Evolutionary conservation across 2,113 vertebrate species (phyloP).

Genomic region (Engraulis encrasicolus): DNA sequence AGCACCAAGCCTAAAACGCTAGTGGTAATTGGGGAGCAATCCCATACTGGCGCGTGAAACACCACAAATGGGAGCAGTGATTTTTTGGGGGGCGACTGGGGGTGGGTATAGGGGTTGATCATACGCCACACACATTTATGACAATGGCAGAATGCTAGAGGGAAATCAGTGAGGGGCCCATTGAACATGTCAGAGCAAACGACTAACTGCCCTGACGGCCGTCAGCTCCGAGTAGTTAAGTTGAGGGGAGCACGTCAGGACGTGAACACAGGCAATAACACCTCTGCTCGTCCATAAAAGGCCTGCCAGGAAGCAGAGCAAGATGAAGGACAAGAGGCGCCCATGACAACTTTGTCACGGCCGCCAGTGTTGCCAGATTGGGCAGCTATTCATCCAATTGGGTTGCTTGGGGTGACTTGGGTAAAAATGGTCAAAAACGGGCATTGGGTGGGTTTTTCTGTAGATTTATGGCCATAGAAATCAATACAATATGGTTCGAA

Average conservation of each 20-base stretch:
- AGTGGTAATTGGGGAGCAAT: constrained; percentile 66
- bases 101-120: background rate
- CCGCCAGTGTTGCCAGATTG: too few species aligned
- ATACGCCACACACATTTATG: background rate
- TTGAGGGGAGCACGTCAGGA: background rate
- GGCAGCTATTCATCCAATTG: too few species aligned
- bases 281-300: background rate
- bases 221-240: constrained; percentile 41
- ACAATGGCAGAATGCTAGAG: constrained; percentile 63
- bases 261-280: constrained; percentile 10
- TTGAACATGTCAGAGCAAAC: constrained; percentile 70
- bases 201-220: constrained; percentile 55
- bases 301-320: constrained; percentile 1
- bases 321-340: background rate
- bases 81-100: background rate
- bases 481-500: too few species aligned
- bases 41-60: constrained; percentile 39
- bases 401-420: too few species aligned
- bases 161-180: constrained; percentile 68
- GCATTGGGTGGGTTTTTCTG: too few species aligned
- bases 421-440: too few species aligned
- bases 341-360: background rate
- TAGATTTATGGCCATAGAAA: too few species aligned
- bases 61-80: background rate
- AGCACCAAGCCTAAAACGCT: constrained; percentile 55